Base-by-base conservation (phyloP, 2,888 invertebrate species). In the Leptinotarsa peninsularis region DNA sequence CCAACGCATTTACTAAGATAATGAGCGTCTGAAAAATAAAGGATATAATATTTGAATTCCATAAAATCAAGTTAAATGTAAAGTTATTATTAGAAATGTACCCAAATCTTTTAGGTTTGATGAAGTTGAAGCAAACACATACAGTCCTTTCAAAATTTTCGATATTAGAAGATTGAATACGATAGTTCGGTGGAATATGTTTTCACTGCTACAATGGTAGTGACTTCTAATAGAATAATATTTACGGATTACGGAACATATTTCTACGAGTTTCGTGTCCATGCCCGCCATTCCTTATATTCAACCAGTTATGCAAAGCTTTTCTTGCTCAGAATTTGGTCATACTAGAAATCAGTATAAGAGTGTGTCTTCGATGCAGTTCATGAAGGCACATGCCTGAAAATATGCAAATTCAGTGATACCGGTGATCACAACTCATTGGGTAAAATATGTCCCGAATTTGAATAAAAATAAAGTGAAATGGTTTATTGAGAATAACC, bases 81-180 rank as follows among this genome's bases (percentile, higher is more conserved):
- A 66, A 17, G 70, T 70, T 5, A 50, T 74, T 4, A 50, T 52
- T 1, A 50, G 63, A 15, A 21, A 52, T n/a, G 66, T 74, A 15
- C n/a, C 5, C 21, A 49, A 56, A 52, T 50, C 15, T 14, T 74
- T 68, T 17, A n/a, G 63, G 17, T 5, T 43, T 17, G 70, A 69
- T 14, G 21, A 70, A 23, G 18, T 72, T 7, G 15, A 63, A 50
- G 49, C 15, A n/a, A 50, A 52, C 13, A n/a, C 14, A 2, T 13
- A 27, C 1, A 27, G 66, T 13, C 66, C 66, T 23, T 33, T 50
- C 0, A 68, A 58, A 67, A 52, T 75, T 0, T 49, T 68, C 4
- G n/a, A 75, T 52, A 23, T 67, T 15, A 75, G 56, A 63, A 67
- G 75, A 23, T 15, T 75, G n/a, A 75, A 75, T 18, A 56, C 66